Evolutionary conservation across 92 coral and sea anemone species (phyloP).

Genomic region (Actinernus sp.): DNA sequence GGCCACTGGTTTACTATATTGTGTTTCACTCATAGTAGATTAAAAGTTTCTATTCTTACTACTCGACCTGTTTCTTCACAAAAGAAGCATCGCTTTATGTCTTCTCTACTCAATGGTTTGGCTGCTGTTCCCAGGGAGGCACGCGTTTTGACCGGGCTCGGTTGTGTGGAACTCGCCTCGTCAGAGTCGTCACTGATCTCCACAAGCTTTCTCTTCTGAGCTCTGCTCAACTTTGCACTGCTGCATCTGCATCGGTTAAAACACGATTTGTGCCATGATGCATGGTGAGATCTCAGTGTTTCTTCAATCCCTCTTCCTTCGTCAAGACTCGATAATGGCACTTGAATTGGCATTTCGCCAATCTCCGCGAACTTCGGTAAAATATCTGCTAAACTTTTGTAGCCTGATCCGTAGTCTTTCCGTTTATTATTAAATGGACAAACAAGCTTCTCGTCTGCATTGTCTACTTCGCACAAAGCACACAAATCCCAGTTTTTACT

Average conservation of each 20-base stretch:
- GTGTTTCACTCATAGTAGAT: no score
- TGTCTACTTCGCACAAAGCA: constrained; percentile 36
- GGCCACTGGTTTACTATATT: no score
- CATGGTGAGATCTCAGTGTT: constrained; percentile 7
- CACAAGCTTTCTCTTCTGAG: background rate
- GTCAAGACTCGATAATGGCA: no score
- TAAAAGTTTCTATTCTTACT: no score
- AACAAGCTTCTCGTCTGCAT: constrained; percentile 20
- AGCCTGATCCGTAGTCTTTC: constrained; percentile 27
- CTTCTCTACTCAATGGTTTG: constrained; percentile 9
- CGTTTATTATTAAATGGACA: constrained; percentile 24
- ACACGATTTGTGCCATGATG: constrained; percentile 8
- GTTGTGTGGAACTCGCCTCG: no score
- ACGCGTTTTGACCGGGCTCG: constrained; percentile 21
- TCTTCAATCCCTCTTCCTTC: constrained; percentile 27
- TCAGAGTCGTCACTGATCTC: background rate
- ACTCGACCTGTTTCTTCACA: constrained; percentile 21
- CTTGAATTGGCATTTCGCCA: no score
- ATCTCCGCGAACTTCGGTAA: constrained; percentile 36
- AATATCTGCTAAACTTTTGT: constrained; percentile 19
- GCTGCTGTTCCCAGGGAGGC: constrained; percentile 23
- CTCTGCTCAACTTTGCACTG: no score
- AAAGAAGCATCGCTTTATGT: constrained; percentile 34
- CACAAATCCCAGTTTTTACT: constrained; percentile 36
- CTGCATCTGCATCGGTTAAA: no score